Base-by-base conservation (phyloP, 2,888 invertebrate species). In the Oligia strigilis region DNA sequence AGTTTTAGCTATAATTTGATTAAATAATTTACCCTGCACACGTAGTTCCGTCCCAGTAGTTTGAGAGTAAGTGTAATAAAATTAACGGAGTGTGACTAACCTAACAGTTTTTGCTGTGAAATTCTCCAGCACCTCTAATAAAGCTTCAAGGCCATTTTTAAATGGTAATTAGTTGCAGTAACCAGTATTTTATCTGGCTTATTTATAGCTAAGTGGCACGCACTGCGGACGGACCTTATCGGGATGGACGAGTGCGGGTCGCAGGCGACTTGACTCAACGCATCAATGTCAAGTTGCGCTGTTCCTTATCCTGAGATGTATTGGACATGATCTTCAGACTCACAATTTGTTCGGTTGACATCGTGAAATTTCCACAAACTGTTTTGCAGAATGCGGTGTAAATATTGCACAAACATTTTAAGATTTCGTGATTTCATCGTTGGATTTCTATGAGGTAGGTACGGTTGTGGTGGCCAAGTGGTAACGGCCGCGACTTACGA, bases 121-220 rank as follows among this genome's bases (percentile, higher is more conserved):
- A 81, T 86, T 89, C 89, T 89, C 87, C 83, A 83, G 82, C 79
- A 69, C 74, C 73, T 84, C 75, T 85, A 85, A 84, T 81, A 83
- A 85, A 88, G 84, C 81, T 81, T 81, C 83, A 88, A 89, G 89
- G 83, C 89, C 85, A 89, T 91, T 91, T 92, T 92, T 84, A 88
- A 89, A 92, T 91, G 90, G 85, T 91, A 92, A 92, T 92, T 90
- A 91, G 84, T 83, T 84, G 86, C 88, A 92, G 87, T 80, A 80
- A 80, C 80, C 87, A 89, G 80, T 86, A 84, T 87, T 87, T 90
- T 93, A 92, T 92, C 90, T 88, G 80, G 83, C 76, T 92, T 93
- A 93, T 93, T 93, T 93, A 93, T 92, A 92, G 90, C 84, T 83
- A 86, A 90, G 89, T 88, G 89, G 90, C 92, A 93, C 92, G 92